Conservation (phyloP, 2,888 invertebrate species). For the Tetragonula carbonaria region DNA sequence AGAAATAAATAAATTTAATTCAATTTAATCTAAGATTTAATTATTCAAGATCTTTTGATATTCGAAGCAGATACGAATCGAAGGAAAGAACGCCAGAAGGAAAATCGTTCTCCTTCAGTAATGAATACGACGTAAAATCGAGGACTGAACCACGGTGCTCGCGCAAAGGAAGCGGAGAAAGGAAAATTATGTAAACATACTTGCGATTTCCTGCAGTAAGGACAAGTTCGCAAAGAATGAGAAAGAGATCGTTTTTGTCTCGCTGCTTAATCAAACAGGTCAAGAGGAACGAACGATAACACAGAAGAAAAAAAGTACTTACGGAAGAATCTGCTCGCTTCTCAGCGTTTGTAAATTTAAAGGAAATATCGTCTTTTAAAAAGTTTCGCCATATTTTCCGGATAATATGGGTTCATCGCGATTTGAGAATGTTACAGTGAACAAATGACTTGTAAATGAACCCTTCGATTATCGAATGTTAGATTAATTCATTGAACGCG, state of each 20-base stretch:
- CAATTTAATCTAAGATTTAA: too few species aligned
- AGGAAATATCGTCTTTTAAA: constrained; percentile 1
- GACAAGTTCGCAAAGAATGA: constrained; percentile 29
- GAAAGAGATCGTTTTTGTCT: constrained; percentile 1
- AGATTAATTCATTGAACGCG: neutral
- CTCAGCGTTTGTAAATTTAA: neutral
- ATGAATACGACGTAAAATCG: constrained; percentile 13
- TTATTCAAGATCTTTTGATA: too few species aligned
- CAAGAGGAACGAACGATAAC: neutral
- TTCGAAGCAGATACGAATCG: too few species aligned
- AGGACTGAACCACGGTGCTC: constrained; percentile 35
- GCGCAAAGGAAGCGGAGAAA: neutral
- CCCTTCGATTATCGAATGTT: neutral
- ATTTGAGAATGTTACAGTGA: neutral
- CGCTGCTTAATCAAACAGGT: constrained; percentile 41
- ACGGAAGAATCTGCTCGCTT: neutral
- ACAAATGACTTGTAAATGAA: neutral
- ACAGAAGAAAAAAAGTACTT: neutral
- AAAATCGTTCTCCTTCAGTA: neutral
- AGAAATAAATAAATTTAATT: too few species aligned
- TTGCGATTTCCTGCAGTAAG: constrained; percentile 17
- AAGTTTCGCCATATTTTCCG: neutral
- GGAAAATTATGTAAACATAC: constrained; percentile 38
- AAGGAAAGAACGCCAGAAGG: neutral
- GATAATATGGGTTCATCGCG: neutral